Base-by-base conservation (phyloP, 2,797 vertebrate genomes). In the Anguilla megastoma region DNA sequence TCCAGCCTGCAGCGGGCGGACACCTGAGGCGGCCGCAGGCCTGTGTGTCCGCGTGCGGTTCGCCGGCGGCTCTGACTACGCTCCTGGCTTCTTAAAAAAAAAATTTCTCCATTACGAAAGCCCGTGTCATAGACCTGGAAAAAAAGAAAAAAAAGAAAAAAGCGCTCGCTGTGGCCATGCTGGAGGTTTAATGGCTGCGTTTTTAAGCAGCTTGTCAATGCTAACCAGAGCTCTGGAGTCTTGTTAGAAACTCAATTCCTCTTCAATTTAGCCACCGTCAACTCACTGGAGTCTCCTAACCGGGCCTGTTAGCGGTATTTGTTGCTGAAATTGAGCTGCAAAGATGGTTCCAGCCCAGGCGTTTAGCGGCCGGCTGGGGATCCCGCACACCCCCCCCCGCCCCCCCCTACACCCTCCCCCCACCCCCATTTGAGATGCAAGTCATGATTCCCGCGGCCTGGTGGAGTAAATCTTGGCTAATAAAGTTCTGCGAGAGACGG, bases 241-340 rank as follows among this genome's bases (percentile, higher is more conserved):
- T 94, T 92, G 92, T 94, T 94, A 92, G 93, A 92, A 91, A 91
- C 86, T 90, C 90, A 91, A 91, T 94, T 92, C 86, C 71, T 91
- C 66, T 79, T 92, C 90, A 93, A 92, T 91, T 91, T 91, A 89
- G 76, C 85, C n/a, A 74, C 90, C 85, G 85, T 90, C 86, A 90
- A 87, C 88, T 89, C 85, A 54, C 90, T 86, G 86, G 88, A 87
- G 91, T 88, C 86, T 89, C 36, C 88, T 93, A 91, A 91, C 89
- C 85, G 86, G 41, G 41, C 90, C 50, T 76, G 89, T 88, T 91
- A 91, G 89, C 91, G 18, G 87, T 89, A 91, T 91, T 92, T 91
- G 90, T 90, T 92, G 89, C 87, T 87, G 86, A 89, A 91, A 90
- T 92, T 93, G 90, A 94, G 91, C 88, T 90, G 90, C 90, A 88